Conservation (phyloP, 2,888 invertebrate species). For the Lobophora halterata region DNA sequence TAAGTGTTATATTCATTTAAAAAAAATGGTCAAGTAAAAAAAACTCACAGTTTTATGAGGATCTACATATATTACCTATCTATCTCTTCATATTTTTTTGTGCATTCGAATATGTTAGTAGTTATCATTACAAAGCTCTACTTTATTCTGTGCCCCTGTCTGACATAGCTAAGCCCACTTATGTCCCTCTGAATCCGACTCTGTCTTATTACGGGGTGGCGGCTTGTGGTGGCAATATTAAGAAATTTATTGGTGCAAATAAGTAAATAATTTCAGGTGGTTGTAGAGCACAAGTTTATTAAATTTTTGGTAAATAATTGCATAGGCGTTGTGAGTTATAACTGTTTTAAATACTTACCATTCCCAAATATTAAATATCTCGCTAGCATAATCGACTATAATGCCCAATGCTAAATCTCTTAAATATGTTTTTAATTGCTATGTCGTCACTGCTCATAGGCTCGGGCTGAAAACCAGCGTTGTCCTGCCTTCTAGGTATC, state of each 20-base stretch:
- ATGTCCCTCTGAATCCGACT: slow-evolving; percentile 56
- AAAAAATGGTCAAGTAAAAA: neutral
- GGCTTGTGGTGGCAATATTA: slow-evolving; percentile 47
- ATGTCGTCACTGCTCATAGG: too few relatives aligned
- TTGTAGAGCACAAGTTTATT: slow-evolving; percentile 21
- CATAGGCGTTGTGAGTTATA: too few relatives aligned
- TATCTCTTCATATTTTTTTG: too few relatives aligned
- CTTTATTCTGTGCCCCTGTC: slow-evolving; percentile 38
- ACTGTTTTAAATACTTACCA: too few relatives aligned
- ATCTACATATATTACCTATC: too few relatives aligned
- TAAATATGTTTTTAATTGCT: too few relatives aligned
- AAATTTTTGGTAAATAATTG: slow-evolving; percentile 15
- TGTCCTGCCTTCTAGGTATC: too few relatives aligned
- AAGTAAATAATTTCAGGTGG: slow-evolving; percentile 28
- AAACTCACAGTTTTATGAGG: neutral
- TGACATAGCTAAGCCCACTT: slow-evolving; percentile 77
- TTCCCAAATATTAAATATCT: too few relatives aligned
- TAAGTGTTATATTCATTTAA: too few relatives aligned
- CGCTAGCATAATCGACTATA: neutral
- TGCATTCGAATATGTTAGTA: too few relatives aligned
- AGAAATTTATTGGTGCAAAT: slow-evolving; percentile 54
- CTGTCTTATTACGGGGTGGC: slow-evolving; percentile 68
- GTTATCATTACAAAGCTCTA: neutral
- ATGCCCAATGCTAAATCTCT: too few relatives aligned
- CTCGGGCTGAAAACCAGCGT: too few relatives aligned